phyloP scores from a whole-genome alignment of 2,797 vertebrate genomes.

The Eidolon dupreanum region DNA sequence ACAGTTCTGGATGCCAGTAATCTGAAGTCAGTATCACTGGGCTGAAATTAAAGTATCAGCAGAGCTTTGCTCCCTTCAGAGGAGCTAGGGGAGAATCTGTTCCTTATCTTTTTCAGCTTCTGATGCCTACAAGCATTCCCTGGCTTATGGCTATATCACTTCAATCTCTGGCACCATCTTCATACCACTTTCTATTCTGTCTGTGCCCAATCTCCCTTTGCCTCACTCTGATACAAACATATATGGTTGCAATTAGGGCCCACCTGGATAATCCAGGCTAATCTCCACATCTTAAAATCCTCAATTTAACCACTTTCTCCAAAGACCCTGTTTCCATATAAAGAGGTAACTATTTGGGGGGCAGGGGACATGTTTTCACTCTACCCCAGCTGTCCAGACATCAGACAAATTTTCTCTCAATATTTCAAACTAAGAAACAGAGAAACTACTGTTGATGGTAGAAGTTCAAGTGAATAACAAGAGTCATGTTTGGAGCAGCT shows the following conservation, averaged over 20 bases:
- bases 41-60: not conserved
- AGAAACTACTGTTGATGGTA: not conserved
- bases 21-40: not conserved
- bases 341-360: not conserved
- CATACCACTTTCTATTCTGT: not conserved
- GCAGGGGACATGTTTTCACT: not conserved
- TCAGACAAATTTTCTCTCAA: conserved; percentile 13
- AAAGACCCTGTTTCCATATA: not conserved
- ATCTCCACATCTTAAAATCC: not conserved
- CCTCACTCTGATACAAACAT: not conserved
- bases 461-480: not conserved
- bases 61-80: not conserved
- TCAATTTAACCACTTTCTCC: not conserved
- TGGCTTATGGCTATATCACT: not conserved
- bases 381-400: not conserved
- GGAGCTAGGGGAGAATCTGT: not conserved
- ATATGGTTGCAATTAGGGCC: not conserved
- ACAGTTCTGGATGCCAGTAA: not conserved
- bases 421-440: conserved; percentile 19
- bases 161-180: not conserved
- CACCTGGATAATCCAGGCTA: not conserved
- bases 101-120: not conserved
- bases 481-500: not conserved
- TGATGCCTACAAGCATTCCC: not conserved
- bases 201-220: not conserved